Conservation (phyloP, 2,113 vertebrate genomes). For the Tichodroma muraria region DNA sequence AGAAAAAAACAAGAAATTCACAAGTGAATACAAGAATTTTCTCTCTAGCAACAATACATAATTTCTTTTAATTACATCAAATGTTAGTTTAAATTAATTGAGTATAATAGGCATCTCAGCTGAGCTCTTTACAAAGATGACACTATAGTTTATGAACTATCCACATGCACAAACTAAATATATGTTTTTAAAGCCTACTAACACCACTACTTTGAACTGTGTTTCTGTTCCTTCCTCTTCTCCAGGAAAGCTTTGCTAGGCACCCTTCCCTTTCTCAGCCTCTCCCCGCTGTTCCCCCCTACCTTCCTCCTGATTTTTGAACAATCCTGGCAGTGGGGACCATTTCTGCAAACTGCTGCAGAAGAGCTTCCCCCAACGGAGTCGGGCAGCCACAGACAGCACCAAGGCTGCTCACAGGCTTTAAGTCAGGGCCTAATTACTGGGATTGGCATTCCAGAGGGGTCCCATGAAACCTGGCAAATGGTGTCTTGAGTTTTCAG, state of each 20-base stretch:
- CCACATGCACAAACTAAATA: neutral
- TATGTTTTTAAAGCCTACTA: neutral
- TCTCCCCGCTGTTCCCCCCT: neutral
- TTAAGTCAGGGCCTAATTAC: neutral
- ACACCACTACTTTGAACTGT: neutral
- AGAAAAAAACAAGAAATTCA: neutral
- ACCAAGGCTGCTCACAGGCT: neutral
- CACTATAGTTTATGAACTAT: neutral
- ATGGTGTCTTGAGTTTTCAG: neutral
- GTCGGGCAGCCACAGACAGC: neutral
- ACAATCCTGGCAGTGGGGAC: neutral
- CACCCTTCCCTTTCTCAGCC: neutral
- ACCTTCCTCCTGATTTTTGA: neutral
- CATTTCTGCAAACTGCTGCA: neutral
- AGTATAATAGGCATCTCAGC: neutral
- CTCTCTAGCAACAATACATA: neutral
- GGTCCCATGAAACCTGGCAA: neutral
- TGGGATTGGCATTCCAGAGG: neutral
- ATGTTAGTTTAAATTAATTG: neutral
- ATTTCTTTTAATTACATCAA: neutral
- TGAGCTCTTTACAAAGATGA: neutral
- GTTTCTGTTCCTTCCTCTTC: neutral
- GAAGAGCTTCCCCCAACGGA: neutral
- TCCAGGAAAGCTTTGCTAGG: neutral
- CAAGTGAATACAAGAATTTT: neutral